A percentile compares a stretch with the other conserved stretches of the same genome.
Conservation (phyloP, 2,797 vertebrate species). For the Semotilus atromaculatus region DNA sequence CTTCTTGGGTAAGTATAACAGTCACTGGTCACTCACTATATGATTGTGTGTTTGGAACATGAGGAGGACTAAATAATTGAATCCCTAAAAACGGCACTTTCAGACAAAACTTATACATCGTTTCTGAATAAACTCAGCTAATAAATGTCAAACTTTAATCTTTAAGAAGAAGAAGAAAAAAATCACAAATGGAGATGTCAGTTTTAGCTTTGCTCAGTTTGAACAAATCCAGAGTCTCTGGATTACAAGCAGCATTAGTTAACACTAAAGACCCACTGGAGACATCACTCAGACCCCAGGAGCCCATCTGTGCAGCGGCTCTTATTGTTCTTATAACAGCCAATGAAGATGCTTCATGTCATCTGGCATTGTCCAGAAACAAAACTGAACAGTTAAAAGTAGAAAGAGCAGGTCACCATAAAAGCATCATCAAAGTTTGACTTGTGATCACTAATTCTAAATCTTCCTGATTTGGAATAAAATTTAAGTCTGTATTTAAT, state of each 20-base stretch:
- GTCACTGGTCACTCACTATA: not conserved
- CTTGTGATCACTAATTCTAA: not conserved
- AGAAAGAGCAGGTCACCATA: not conserved
- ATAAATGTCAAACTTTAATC: not conserved
- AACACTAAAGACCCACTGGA: not conserved
- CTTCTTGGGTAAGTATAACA: not conserved
- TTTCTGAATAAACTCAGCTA: not conserved
- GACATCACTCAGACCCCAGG: slow-evolving; percentile 14
- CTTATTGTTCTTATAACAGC: slow-evolving; percentile 20
- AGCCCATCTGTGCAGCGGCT: slow-evolving; percentile 35
- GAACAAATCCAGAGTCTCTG: not conserved
- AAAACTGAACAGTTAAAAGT: slow-evolving; percentile 2
- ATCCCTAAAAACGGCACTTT: not conserved
- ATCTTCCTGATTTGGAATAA: not conserved
- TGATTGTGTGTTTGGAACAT: not conserved
- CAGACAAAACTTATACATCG: not conserved
- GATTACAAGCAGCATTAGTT: not conserved
- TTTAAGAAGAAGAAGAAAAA: not conserved
- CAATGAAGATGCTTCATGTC: not conserved
- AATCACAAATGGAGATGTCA: not conserved
- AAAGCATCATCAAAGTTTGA: not conserved
- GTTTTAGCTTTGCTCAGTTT: not conserved
- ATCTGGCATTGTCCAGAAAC: not conserved
- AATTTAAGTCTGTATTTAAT: not conserved
- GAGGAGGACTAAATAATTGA: not conserved